Evolutionary conservation across 2,888 invertebrate genomes (phyloP).

Genomic region (Xestoiulus laeticollis): DNA sequence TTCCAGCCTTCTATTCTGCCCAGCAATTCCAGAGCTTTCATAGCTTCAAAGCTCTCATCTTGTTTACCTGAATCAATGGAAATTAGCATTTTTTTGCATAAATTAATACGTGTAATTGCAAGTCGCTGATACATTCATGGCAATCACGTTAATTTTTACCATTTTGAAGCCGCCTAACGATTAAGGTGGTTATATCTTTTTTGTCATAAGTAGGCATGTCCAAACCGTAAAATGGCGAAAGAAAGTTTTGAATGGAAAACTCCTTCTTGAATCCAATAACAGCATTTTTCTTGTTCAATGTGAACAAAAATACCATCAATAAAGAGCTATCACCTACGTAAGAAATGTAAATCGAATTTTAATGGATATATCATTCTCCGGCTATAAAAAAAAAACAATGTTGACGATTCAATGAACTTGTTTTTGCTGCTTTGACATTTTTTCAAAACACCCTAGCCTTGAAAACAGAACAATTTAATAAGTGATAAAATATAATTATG

Average conservation of each 20-base stretch:
- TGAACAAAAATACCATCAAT: neutral
- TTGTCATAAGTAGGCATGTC: neutral
- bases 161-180: neutral
- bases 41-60: neutral
- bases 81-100: neutral
- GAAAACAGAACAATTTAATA: neutral
- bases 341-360: neutral
- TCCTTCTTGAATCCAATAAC: neutral
- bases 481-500: neutral
- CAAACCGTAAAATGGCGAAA: neutral
- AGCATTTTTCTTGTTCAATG: neutral
- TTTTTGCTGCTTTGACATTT: neutral
- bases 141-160: neutral
- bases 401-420: neutral
- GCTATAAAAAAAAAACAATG: too few relatives aligned
- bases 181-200: neutral
- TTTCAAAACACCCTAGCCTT: neutral
- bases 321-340: neutral
- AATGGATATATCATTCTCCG: neutral
- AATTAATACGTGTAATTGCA: neutral
- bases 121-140: neutral
- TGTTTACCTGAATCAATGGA: neutral
- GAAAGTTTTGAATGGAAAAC: neutral
- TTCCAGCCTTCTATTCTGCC: constrained; percentile 15
- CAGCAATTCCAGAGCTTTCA: constrained; percentile 20